phyloP scores from a whole-genome alignment of 2,797 vertebrate genomes.

The Chiloscyllium punctatum region DNA sequence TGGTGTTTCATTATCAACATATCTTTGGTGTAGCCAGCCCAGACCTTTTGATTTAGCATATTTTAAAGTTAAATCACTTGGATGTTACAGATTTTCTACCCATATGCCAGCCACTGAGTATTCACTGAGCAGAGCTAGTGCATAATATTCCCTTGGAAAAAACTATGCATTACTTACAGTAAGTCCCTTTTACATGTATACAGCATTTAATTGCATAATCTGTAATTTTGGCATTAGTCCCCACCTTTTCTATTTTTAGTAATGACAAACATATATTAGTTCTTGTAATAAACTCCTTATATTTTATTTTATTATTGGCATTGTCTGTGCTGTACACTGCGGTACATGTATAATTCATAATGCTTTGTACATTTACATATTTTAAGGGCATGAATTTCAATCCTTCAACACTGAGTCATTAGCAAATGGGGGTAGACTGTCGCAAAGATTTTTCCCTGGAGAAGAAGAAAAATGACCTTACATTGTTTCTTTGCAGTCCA shows the following conservation, averaged over 20 bases:
- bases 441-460: background rate
- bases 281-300: background rate
- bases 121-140: background rate
- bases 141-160: background rate
- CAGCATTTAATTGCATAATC: conserved; percentile 1
- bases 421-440: background rate
- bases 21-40: conserved; percentile 10
- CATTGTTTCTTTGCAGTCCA: background rate
- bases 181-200: background rate
- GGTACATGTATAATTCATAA: conserved; percentile 29
- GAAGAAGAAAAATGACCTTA: background rate
- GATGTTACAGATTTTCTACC: conserved; percentile 23
- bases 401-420: background rate
- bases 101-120: background rate
- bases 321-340: conserved; percentile 19
- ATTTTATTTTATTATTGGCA: background rate
- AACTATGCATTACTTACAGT: background rate
- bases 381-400: conserved; percentile 29
- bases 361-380: conserved; percentile 32
- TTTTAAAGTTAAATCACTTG: conserved; percentile 35
- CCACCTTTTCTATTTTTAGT: background rate
- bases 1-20: conserved; percentile 32
- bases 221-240: background rate
- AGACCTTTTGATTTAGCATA: conserved; percentile 29
- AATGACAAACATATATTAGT: background rate